Evolutionary conservation across 2,113 vertebrate genomes (phyloP), one percentile per base, ranked within the genome.

Genomic region (Anarhynchus alexandrinus): DNA sequence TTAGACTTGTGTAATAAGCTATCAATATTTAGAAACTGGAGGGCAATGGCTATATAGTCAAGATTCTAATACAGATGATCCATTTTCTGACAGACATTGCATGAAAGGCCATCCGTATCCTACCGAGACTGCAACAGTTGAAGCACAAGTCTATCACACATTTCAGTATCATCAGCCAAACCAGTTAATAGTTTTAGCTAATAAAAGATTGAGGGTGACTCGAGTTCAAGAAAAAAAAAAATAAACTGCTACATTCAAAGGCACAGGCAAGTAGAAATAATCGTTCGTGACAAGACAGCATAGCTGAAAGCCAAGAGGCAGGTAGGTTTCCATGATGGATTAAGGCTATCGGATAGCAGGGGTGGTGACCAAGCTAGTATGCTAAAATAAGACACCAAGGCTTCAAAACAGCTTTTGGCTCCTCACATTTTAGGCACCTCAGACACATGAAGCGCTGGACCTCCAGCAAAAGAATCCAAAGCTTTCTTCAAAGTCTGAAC

Each of bases 371-470:
- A 72, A 88, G 62, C 47, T 26, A 51, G 3, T 1, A 4, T 1
- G 59, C 86, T 77, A 91, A 95, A 95, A 90, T 69, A 80, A 94
- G 32, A 90, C 23, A 72, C 86, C 47, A 38, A 55, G 61, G 88
- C 43, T 94, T 58, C 91, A 26, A 76, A 92, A 36, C 52, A 86
- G 62, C 54, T 94, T 86, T 69, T 2, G 2, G 47, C 43, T 94
- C 67, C 49, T 90, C 57, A 12, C 18, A 45, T 58, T 74, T 45
- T 29, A 32, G 32, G 47, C 59, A 86, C 45, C 51, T 54, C 40
- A 90, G 58, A 69, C 66, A 67, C 10, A 12, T 1, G 10, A 86
- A 91, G 43, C 45, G 58, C 64, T 93, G 54, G 77, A 83, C 19
- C 55, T 58, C 25, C 54, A 90, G 55, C 23, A 73, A 65, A 86